These are phyloP conservation scores for Ammospiza maritima DNA, from an alignment of 2,797 vertebrate genomes.

Conservation along the genomic window DNA sequence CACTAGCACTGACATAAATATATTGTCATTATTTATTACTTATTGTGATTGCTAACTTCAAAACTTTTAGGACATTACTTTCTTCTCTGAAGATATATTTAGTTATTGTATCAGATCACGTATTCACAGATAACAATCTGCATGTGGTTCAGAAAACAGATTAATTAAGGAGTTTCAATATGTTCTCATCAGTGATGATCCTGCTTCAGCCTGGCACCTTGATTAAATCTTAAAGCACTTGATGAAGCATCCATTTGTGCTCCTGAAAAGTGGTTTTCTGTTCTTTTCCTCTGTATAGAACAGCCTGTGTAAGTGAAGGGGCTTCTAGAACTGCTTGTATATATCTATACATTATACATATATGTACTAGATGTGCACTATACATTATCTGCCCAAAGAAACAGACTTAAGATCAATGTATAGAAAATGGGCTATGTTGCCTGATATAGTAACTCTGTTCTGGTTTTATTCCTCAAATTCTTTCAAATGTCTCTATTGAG, in stretches of 20 bases:
- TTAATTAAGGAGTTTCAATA: slow-evolving; percentile 43
- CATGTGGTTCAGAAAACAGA: slow-evolving; percentile 41
- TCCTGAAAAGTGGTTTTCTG: background rate
- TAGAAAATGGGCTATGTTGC: background rate
- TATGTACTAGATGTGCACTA: background rate
- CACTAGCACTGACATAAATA: background rate
- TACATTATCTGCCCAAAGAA: background rate
- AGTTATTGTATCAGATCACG: background rate
- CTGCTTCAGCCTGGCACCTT: background rate
- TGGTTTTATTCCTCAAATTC: background rate
- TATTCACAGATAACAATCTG: slow-evolving; percentile 12
- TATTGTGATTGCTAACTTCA: background rate
- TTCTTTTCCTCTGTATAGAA: background rate
- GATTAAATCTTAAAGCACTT: background rate
- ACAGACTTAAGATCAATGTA: background rate
- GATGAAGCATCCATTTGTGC: background rate
- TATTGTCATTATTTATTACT: background rate
- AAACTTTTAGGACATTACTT: background rate
- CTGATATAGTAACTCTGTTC: background rate
- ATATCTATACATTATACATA: background rate
- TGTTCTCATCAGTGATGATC: slow-evolving; percentile 14
- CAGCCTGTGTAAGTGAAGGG: background rate
- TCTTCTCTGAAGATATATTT: background rate
- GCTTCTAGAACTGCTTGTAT: background rate
- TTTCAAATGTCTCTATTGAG: background rate